Conservation (phyloP, 2,888 invertebrate genomes). For the Thecocarcelia acutangulata region DNA sequence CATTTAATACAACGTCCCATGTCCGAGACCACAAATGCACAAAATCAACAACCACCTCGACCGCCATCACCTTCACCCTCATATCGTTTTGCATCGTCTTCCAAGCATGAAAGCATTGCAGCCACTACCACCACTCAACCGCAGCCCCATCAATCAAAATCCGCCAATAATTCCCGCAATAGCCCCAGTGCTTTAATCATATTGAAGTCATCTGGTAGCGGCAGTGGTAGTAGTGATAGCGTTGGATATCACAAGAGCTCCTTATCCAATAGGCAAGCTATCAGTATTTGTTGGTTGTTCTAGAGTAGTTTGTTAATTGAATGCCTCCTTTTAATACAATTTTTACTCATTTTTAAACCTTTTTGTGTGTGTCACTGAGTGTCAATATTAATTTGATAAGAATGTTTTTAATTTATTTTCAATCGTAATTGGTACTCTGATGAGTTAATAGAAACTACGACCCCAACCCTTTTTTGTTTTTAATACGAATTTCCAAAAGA, state of each 20-base stretch:
- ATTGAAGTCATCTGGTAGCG: conserved; percentile 69
- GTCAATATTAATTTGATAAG: no score
- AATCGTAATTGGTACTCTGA: no score
- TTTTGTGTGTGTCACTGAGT: no score
- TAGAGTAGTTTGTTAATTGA: conserved; percentile 8
- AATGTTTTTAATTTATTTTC: no score
- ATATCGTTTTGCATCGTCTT: conserved; percentile 72
- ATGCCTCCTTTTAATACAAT: conserved; percentile 22
- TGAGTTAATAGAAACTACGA: no score
- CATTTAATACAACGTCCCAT: conserved; percentile 63
- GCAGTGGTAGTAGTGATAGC: conserved; percentile 71
- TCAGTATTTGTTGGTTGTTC: conserved; percentile 62
- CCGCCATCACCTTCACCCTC: conserved; percentile 72
- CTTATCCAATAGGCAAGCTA: conserved; percentile 73
- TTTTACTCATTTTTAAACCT: not conserved
- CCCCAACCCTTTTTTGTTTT: no score
- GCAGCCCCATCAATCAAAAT: conserved; percentile 58
- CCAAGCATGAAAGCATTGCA: conserved; percentile 72
- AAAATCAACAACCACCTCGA: conserved; percentile 64
- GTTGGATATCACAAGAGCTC: conserved; percentile 72
- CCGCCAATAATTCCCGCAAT: conserved; percentile 58
- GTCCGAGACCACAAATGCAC: conserved; percentile 54
- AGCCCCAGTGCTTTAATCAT: conserved; percentile 68
- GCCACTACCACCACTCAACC: conserved; percentile 59
- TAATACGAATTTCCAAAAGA: no score